phyloP scores from a whole-genome alignment of 2,888 invertebrate genomes.

The Leptopilina myrica region DNA sequence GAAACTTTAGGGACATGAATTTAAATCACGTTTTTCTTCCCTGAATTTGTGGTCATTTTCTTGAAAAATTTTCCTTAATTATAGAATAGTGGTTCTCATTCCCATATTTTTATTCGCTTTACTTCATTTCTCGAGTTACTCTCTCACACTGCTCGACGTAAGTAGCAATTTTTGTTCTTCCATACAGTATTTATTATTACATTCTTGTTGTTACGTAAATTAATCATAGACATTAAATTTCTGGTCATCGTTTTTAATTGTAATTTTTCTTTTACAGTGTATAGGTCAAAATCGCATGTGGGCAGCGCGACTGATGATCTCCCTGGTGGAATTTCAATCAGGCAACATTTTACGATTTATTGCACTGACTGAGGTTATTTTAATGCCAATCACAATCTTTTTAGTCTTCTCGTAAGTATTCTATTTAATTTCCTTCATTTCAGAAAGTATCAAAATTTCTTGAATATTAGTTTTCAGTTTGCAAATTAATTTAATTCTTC shows the following conservation, averaged over 20 bases:
- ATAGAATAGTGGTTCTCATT: constrained; percentile 86
- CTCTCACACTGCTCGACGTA: constrained; percentile 92
- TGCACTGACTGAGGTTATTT: constrained; percentile 94
- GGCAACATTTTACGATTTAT: constrained; percentile 92
- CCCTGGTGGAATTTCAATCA: constrained; percentile 93
- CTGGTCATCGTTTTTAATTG: constrained; percentile 27
- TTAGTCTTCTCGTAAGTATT: constrained; percentile 90
- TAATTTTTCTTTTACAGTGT: constrained; percentile 79
- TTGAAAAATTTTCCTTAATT: constrained; percentile 54
- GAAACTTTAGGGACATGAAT: too few species aligned
- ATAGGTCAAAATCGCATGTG: constrained; percentile 95
- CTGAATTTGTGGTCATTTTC: too few species aligned
- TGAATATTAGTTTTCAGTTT: not conserved
- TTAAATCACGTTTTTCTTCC: too few species aligned
- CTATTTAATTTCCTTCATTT: not conserved
- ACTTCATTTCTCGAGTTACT: constrained; percentile 95
- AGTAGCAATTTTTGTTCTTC: constrained; percentile 77
- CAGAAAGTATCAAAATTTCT: too few species aligned
- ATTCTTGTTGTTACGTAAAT: constrained; percentile 42
- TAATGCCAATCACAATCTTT: constrained; percentile 89
- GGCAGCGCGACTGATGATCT: constrained; percentile 90
- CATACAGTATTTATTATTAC: not conserved
- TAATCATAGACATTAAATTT: constrained; percentile 27
- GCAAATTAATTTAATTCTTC: constrained; percentile 23
- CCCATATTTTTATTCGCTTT: constrained; percentile 95